These are phyloP conservation scores for Drosophila triauraria DNA, from an alignment of 1,140 invertebrate species.

Conservation along the genomic window DNA sequence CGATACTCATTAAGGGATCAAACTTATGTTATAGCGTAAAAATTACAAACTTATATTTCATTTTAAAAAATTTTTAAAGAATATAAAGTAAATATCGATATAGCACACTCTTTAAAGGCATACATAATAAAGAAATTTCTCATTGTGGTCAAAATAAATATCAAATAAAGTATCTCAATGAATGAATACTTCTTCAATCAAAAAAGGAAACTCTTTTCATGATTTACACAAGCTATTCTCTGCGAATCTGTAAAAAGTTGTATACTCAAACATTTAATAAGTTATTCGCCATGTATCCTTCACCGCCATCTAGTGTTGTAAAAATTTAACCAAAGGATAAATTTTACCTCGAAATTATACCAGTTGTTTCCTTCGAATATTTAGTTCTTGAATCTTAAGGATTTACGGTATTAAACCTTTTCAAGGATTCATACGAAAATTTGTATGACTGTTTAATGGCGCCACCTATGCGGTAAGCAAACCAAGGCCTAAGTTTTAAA, in stretches of 20 bases:
- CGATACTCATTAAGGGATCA: neutral
- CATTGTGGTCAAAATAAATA: no score
- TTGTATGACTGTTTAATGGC: neutral
- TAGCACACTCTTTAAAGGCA: no score
- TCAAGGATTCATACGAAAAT: neutral
- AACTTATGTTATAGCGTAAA: no score
- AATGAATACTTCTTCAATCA: no score
- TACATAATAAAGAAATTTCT: no score
- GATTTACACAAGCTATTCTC: no score
- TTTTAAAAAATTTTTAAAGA: no score
- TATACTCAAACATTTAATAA: neutral
- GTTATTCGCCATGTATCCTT: neutral
- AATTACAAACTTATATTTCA: no score
- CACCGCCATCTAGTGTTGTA: neutral
- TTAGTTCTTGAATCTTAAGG: neutral
- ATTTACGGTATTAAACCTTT: neutral
- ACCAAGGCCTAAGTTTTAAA: rapidly evolving
- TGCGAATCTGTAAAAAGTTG: no score
- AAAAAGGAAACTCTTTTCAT: no score
- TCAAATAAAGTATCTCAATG: no score
- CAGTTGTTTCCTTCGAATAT: neutral
- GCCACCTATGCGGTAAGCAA: neutral
- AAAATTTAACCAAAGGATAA: neutral
- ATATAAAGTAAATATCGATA: no score
- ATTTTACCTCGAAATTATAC: neutral